Evolutionary conservation across 2,113 vertebrate genomes (phyloP).

Genomic region (Scomber japonicus): DNA sequence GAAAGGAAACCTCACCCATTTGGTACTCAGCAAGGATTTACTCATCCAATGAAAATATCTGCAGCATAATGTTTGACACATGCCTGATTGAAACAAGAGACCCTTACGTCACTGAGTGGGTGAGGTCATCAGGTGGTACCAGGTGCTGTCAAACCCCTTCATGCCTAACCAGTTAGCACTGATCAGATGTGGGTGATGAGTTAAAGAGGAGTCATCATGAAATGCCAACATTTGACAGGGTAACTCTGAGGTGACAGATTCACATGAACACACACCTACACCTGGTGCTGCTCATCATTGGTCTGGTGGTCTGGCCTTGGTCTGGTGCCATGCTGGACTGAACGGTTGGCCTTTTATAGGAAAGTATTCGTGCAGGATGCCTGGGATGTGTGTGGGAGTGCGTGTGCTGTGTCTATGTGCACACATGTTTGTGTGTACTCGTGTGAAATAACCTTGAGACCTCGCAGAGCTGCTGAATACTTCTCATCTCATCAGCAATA

Average conservation of each 20-base stretch:
- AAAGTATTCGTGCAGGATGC: conserved; percentile 47
- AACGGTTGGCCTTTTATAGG: conserved; percentile 61
- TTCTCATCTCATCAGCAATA: neutral
- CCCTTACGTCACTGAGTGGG: neutral
- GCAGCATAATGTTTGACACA: neutral
- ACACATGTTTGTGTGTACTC: neutral
- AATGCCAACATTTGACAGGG: neutral
- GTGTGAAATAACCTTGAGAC: neutral
- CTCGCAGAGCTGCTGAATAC: conserved; percentile 7
- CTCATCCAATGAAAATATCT: conserved; percentile 20
- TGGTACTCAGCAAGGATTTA: neutral
- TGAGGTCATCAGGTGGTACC: conserved; percentile 44
- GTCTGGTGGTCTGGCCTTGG: conserved; percentile 8
- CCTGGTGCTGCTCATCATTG: conserved; percentile 64
- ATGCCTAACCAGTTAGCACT: conserved; percentile 8
- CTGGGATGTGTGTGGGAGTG: neutral
- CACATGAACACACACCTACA: conserved; percentile 41
- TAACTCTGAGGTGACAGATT: conserved; percentile 15
- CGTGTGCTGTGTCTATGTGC: neutral
- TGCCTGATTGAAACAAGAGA: neutral
- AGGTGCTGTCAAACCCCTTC: conserved; percentile 21
- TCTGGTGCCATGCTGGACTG: conserved; percentile 1
- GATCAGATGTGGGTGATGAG: conserved; percentile 31
- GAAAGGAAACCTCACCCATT: conserved; percentile 12
- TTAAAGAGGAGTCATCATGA: conserved; percentile 17